Percentiles rank a stretch among this genome's conserved stretches.
Evolutionary conservation across 92 coral and sea anemone genomes (phyloP).

Genomic region (Diadumene lineata): DNA sequence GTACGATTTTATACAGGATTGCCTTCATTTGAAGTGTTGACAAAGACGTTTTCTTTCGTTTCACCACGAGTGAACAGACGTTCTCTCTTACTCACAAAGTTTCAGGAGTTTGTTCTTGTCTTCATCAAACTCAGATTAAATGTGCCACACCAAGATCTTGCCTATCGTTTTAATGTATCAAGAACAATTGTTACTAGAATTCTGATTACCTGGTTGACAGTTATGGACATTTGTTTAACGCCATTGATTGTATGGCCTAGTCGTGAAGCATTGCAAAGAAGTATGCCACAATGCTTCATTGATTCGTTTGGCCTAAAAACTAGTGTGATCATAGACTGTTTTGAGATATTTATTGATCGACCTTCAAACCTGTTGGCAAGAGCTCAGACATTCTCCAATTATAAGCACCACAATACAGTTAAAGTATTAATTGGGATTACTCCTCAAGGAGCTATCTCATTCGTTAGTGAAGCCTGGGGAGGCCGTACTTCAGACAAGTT

Average conservation of each 20-base stretch:
- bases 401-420: conserved; percentile 46
- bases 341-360: conserved; percentile 24
- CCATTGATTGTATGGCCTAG: conserved; percentile 39
- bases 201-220: conserved; percentile 33
- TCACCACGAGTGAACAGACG: conserved; percentile 24
- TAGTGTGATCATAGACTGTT: conserved; percentile 18
- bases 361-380: conserved; percentile 22
- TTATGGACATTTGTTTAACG: conserved; percentile 31
- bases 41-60: conserved; percentile 17
- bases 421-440: conserved; percentile 51
- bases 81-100: conserved; percentile 28
- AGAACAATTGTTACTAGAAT: conserved; percentile 42
- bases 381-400: conserved; percentile 42
- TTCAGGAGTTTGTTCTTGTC: conserved; percentile 47
- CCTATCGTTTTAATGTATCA: conserved; percentile 46
- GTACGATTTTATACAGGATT: conserved; percentile 45
- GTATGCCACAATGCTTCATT: conserved; percentile 50
- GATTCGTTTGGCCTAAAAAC: conserved; percentile 18
- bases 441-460: conserved; percentile 52
- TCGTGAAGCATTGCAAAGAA: conserved; percentile 37
- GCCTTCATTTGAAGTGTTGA: conserved; percentile 15
- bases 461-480: conserved; percentile 41
- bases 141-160: conserved; percentile 54
- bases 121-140: conserved; percentile 34
- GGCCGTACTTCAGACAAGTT: conserved; percentile 63